These are phyloP conservation scores for Pantherophis guttatus DNA, from an alignment of 2,113 vertebrate genomes.

Conservation along the genomic window DNA sequence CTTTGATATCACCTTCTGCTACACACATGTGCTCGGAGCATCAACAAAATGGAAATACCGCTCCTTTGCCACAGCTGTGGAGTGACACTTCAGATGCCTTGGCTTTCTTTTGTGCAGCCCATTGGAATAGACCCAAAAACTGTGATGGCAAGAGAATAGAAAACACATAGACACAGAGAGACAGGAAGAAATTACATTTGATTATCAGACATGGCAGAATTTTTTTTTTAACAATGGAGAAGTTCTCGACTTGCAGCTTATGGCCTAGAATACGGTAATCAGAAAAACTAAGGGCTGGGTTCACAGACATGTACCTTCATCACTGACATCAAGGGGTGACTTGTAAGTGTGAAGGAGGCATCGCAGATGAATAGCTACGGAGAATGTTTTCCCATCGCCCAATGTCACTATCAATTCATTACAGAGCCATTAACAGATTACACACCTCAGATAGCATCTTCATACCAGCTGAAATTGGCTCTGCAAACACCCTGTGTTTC, in stretches of 20 bases:
- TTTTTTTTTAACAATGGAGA: slow-evolving; percentile 62
- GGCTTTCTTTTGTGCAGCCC: slow-evolving; percentile 82
- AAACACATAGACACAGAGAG: slow-evolving; percentile 61
- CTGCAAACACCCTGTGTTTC: not conserved
- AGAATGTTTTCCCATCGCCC: not conserved
- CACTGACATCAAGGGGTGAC: not conserved
- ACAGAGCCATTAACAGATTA: not conserved
- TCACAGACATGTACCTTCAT: not conserved
- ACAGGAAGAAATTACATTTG: slow-evolving; percentile 66
- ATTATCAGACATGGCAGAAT: slow-evolving; percentile 76
- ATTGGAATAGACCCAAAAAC: slow-evolving; percentile 88
- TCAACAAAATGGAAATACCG: slow-evolving; percentile 79
- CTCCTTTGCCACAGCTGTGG: slow-evolving; percentile 81
- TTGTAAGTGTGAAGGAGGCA: not conserved
- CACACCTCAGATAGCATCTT: not conserved
- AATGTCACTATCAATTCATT: not conserved
- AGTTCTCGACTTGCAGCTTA: slow-evolving; percentile 61
- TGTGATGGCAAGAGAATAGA: slow-evolving; percentile 90
- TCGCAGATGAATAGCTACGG: not conserved
- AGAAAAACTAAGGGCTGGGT: slow-evolving; percentile 12
- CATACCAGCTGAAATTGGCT: not conserved
- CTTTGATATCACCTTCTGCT: slow-evolving; percentile 89
- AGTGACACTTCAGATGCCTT: slow-evolving; percentile 88
- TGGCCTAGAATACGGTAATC: slow-evolving; percentile 44
- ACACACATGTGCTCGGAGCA: slow-evolving; percentile 82